phyloP scores from a whole-genome alignment of 2,113 vertebrate genomes.

The Mungos mungo region DNA sequence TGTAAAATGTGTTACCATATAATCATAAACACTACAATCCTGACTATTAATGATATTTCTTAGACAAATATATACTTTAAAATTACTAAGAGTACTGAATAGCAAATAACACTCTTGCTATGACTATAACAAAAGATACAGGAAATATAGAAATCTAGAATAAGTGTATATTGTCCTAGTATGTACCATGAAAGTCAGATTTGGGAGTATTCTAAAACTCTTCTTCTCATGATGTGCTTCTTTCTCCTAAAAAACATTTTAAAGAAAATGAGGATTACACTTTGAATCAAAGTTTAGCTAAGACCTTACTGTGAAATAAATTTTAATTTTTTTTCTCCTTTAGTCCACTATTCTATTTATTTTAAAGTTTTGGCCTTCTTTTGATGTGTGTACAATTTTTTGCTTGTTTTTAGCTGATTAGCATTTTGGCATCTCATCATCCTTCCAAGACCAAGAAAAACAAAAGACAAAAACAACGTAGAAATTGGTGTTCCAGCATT shows the following conservation, averaged over 20 bases:
- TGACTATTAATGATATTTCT: slow-evolving; percentile 30
- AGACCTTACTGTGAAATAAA: not conserved
- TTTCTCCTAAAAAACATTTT: not conserved
- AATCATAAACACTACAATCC: not conserved
- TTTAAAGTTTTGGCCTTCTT: not conserved
- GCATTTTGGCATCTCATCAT: not conserved
- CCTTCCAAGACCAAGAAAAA: not conserved
- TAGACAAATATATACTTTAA: not conserved
- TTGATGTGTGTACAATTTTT: not conserved
- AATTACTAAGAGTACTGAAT: not conserved
- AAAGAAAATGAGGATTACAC: not conserved
- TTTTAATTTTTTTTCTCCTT: slow-evolving; percentile 4
- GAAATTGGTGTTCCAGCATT: not conserved
- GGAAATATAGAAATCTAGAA: not conserved
- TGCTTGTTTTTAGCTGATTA: not conserved
- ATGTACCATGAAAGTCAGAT: not conserved
- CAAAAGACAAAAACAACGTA: not conserved
- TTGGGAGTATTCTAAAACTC: not conserved
- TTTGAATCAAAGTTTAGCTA: not conserved
- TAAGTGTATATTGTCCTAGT: not conserved
- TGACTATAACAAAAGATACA: not conserved
- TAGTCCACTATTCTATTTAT: not conserved
- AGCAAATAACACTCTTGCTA: not conserved
- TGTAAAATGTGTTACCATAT: not conserved
- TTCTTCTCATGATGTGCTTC: not conserved